Evolutionary conservation across 2,888 invertebrate genomes (phyloP).

Genomic region (Cheilosia scutellata): DNA sequence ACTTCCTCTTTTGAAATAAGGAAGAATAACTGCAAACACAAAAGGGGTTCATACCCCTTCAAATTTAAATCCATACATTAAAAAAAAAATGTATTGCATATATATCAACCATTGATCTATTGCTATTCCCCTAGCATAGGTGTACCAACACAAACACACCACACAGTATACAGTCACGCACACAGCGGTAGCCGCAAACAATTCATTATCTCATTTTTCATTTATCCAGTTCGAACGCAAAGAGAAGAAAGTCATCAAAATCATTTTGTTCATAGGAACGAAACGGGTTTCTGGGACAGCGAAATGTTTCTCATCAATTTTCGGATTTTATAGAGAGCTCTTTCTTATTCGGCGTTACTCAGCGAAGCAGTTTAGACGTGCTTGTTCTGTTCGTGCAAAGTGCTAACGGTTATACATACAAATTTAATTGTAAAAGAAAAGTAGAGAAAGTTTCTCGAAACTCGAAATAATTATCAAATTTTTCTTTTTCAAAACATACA

Average conservation of each 20-base stretch:
- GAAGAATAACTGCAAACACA: neutral
- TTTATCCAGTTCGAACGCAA: constrained; percentile 26
- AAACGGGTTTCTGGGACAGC: constrained; percentile 31
- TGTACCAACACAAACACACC: constrained; percentile 12
- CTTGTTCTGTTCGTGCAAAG: constrained; percentile 69
- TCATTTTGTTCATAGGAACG: constrained; percentile 62
- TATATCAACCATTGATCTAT: constrained; percentile 23
- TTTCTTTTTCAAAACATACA: constrained; percentile 68
- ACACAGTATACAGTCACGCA: neutral
- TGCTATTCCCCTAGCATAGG: constrained; percentile 30
- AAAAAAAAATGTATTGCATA: constrained; percentile 9
- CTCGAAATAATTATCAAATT: constrained; percentile 67
- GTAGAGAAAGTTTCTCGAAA: constrained; percentile 63
- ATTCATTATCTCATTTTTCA: neutral
- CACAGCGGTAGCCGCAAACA: neutral
- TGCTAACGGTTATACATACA: constrained; percentile 74
- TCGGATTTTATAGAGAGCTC: constrained; percentile 77
- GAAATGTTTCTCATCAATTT: constrained; percentile 62
- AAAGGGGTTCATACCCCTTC: neutral
- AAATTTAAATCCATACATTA: neutral
- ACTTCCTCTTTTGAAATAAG: constrained; percentile 41
- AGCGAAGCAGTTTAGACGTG: constrained; percentile 81
- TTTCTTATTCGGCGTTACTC: constrained; percentile 83
- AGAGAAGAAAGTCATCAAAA: constrained; percentile 19
- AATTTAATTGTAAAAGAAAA: constrained; percentile 77